phyloP scores from a whole-genome alignment of 2,888 invertebrate species.

The Lycophotia porphyrea region DNA sequence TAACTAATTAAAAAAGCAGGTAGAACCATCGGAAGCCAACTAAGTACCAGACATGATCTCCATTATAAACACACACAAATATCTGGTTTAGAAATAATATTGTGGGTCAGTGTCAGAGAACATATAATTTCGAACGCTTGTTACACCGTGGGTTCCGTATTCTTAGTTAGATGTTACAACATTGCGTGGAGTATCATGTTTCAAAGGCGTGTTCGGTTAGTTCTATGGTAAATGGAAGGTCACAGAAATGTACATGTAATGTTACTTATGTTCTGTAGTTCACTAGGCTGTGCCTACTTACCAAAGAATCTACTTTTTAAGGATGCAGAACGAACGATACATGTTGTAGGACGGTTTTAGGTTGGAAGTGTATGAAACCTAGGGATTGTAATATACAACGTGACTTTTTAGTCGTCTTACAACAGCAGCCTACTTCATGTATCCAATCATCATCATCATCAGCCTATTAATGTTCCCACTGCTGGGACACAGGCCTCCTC shows the following conservation, averaged over 20 bases:
- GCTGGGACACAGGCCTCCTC: no score
- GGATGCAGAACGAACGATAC: no score
- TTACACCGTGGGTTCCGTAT: conserved; percentile 48
- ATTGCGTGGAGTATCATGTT: conserved; percentile 20
- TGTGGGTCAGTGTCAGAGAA: conserved; percentile 52
- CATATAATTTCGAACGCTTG: conserved; percentile 34
- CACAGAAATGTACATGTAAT: not conserved
- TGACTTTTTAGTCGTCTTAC: no score
- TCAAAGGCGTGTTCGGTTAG: conserved; percentile 12
- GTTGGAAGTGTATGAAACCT: no score
- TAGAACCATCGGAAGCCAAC: not conserved
- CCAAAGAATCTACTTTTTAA: not conserved
- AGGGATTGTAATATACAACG: no score
- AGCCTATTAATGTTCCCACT: no score
- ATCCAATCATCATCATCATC: no score
- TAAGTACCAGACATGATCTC: conserved; percentile 20
- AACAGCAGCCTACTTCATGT: no score
- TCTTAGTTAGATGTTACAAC: conserved; percentile 35
- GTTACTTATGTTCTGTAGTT: not conserved
- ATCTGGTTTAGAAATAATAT: conserved; percentile 39
- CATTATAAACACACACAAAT: conserved; percentile 33
- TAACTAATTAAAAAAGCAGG: not conserved
- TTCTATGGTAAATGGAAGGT: conserved; percentile 11
- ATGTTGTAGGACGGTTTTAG: no score
- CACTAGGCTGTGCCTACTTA: not conserved